Evolutionary conservation across 2,113 vertebrate species (phyloP), one percentile per base, ranked within the genome.

Genomic region (Pseudorectes ferrugineus): DNA sequence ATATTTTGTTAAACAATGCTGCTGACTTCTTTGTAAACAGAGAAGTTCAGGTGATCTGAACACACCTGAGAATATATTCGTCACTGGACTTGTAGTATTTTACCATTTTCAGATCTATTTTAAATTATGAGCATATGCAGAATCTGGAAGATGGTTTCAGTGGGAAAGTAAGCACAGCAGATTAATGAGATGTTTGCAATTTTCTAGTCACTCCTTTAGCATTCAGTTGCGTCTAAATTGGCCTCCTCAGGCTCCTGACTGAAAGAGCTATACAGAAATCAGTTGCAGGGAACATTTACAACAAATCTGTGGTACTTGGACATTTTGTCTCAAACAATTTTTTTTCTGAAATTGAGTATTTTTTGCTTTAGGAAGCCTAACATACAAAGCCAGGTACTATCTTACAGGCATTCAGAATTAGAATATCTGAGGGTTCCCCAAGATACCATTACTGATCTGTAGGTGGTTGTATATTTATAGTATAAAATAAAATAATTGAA

Each of bases 21-120:
- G 36, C 48, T 90, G 90, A 63, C 28, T 89, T 57, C 73, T 96
- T 94, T 97, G 88, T 88, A 96, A 97, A 94, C 55, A 96, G 48
- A 95, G 95, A 94, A 46, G 62, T 71, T 87, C 82, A 78, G 93
- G 48, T 87, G 58, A 61, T 92, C 58, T 72, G 94, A 75, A 87
- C 89, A 87, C 82, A 91, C 73, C 43, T 91, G 78, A 23, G 46
- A 67, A 36, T 24, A 28, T 49, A 91, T 89, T 79, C 24, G 85
- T 96, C 33, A 28, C 40, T 66, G 66, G 71, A 52, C 52, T 92
- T 58, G 19, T 49, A 85, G 38, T 55, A 65, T 95, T 94, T 87
- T 85, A 74, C 45, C 11, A 4, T 86, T 95, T 83, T 63, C 61
- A 91, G 35, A 5, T 73, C 67, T 86, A 66, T 88, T 94, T 94